phyloP scores from a whole-genome alignment of 2,113 vertebrate genomes.

The Butastur rufipennis region DNA sequence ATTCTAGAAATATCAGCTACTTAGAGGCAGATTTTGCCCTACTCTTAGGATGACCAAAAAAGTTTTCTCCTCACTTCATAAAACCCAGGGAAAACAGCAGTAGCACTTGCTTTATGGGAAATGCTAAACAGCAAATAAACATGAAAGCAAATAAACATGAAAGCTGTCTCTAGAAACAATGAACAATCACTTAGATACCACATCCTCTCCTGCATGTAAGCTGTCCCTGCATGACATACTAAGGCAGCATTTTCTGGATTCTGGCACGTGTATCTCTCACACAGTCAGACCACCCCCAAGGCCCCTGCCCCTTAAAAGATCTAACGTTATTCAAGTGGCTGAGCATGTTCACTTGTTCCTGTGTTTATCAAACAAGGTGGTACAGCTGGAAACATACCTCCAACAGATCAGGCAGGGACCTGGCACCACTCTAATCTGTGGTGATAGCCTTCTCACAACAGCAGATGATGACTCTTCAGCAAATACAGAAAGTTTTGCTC shows the following conservation, averaged over 20 bases:
- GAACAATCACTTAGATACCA: neutral
- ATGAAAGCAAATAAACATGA: neutral
- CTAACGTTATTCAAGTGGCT: neutral
- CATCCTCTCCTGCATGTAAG: neutral
- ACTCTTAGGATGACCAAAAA: neutral
- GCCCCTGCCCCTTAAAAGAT: neutral
- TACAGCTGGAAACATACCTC: neutral
- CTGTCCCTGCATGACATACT: neutral
- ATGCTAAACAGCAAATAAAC: neutral
- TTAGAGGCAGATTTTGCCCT: neutral
- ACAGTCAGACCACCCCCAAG: neutral
- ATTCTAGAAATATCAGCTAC: neutral
- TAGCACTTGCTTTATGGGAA: neutral
- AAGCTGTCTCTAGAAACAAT: neutral
- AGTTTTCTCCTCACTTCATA: neutral
- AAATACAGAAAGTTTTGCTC: neutral
- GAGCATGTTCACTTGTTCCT: neutral
- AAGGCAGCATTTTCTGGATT: neutral
- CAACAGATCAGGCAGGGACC: neutral
- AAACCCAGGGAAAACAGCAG: neutral
- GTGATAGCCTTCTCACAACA: neutral
- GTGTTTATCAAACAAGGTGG: neutral
- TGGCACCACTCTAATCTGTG: neutral
- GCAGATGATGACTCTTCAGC: neutral
- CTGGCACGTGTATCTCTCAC: accelerated